Evolutionary conservation across 92 coral and sea anemone genomes (phyloP), one percentile per base, ranked within the genome.

Genomic region (Porites evermanni): DNA sequence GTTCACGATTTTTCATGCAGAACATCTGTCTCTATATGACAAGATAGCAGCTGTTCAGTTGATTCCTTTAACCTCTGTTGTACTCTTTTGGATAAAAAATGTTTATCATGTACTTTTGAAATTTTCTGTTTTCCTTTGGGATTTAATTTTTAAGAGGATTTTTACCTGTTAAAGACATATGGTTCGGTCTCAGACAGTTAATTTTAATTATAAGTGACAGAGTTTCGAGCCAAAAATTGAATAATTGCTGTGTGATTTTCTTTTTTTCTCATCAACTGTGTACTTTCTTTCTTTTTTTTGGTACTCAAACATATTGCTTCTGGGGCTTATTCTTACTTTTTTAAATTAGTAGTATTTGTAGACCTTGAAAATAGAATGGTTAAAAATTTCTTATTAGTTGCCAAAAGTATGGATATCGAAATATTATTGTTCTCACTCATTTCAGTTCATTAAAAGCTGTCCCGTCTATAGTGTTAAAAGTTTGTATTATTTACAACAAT

Each of bases 1-100:
- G 72, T 61, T 82, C 44, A 12, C 38, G 38, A 71, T 60, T 58
- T 72, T 74, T 60, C 72, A 72, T 82, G 86, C 79, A 51, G 64
- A 61, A 82, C 52, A 72, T 82, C 70, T 72, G 86, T 32, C 12
- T 29, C 2, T n/a, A 60, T 14, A 19, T 44, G 21, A 32, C 23
- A 50, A 44, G 72, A 24, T 69, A 29, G n/a, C 8, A 16, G 18
- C 8, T 77, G 52, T 7, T 3, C 53, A 3, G 26, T 18, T 50
- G 59, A 18, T 5, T 67, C 7, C 29, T 1, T 16, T 12, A 63
- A n/a, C 23, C 29, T 11, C 24, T 74, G 53, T 74, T 60, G 80
- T 59, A 68, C 53, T 77, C 14, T 77, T 32, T 59, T 29, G 54
- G 12, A 53, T 18, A 26, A 51, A 7, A 54, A 29, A 9, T 11